Percentiles rank a stretch among this genome's conserved stretches.
These are phyloP conservation scores for Drosophila navojoa DNA, from an alignment of 1,140 invertebrate species.

Conservation along the genomic window DNA sequence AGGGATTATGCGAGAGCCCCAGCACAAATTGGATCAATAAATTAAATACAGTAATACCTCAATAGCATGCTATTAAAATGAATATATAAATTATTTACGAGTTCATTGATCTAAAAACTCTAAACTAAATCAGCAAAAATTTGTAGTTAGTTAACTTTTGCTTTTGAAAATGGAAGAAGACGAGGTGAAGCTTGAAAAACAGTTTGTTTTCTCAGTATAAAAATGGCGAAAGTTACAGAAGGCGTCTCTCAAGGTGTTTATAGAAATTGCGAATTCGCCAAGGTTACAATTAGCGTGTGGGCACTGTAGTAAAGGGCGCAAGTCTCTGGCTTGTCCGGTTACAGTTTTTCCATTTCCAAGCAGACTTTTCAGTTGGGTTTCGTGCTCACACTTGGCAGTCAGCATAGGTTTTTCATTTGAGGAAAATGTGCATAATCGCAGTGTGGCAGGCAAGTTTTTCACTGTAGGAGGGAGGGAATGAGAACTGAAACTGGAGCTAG, in stretches of 20 bases:
- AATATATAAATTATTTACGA: no score
- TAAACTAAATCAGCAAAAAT: no score
- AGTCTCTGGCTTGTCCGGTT: neutral
- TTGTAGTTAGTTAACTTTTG: no score
- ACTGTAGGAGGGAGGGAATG: neutral
- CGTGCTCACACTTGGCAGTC: neutral
- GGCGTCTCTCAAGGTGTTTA: no score
- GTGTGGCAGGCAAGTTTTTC: constrained; percentile 61
- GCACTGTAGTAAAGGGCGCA: neutral
- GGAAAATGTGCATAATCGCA: constrained; percentile 48
- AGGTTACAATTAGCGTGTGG: neutral
- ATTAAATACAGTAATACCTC: neutral
- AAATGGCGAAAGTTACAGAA: no score
- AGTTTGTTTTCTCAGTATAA: no score
- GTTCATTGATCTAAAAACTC: no score
- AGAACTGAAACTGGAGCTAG: neutral
- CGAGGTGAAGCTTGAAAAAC: no score
- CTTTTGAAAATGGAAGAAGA: no score
- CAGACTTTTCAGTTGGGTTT: constrained; percentile 2
- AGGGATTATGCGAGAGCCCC: neutral
- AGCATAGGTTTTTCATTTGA: neutral
- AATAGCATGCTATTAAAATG: neutral
- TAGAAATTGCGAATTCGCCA: neutral
- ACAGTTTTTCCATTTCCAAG: constrained; percentile 10
- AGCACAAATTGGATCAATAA: constrained; percentile 1